These are phyloP conservation scores for Himalopsyche anomala DNA, from an alignment of 2,888 invertebrate genomes.

Conservation along the genomic window DNA sequence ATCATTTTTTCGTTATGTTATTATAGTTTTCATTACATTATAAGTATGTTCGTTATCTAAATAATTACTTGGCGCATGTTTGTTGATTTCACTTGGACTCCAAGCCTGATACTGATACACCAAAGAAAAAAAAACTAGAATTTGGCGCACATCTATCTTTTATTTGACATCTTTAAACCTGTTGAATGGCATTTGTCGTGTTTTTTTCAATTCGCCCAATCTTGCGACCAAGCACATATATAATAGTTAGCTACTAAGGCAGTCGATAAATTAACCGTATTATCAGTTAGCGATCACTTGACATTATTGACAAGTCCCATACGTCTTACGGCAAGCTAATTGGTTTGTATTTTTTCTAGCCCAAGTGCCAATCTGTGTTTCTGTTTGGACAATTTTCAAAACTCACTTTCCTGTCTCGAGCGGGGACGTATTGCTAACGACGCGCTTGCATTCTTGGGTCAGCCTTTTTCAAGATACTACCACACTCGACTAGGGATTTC, in stretches of 20 bases:
- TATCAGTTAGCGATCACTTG: slow-evolving; percentile 28
- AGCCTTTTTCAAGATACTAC: not conserved
- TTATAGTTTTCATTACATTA: no score
- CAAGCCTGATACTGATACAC: no score
- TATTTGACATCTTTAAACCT: no score
- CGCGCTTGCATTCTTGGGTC: slow-evolving; percentile 11
- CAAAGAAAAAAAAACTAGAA: no score
- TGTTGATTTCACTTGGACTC: no score
- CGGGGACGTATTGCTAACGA: not conserved
- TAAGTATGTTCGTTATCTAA: no score
- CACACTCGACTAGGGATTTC: not conserved
- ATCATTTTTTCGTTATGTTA: no score
- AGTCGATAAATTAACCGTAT: slow-evolving; percentile 3
- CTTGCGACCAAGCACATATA: not conserved
- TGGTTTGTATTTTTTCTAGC: slow-evolving; percentile 3
- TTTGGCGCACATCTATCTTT: no score
- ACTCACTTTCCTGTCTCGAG: not conserved
- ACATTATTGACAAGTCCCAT: slow-evolving; percentile 32
- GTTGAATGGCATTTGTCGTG: no score
- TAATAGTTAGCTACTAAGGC: not conserved
- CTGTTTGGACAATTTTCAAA: not conserved
- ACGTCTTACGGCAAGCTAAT: slow-evolving; percentile 32
- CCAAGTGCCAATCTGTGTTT: slow-evolving; percentile 33
- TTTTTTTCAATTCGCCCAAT: not conserved
- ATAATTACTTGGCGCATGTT: no score